phyloP scores from a whole-genome alignment of 2,113 vertebrate genomes.

The Xenotilapia longispinis region DNA sequence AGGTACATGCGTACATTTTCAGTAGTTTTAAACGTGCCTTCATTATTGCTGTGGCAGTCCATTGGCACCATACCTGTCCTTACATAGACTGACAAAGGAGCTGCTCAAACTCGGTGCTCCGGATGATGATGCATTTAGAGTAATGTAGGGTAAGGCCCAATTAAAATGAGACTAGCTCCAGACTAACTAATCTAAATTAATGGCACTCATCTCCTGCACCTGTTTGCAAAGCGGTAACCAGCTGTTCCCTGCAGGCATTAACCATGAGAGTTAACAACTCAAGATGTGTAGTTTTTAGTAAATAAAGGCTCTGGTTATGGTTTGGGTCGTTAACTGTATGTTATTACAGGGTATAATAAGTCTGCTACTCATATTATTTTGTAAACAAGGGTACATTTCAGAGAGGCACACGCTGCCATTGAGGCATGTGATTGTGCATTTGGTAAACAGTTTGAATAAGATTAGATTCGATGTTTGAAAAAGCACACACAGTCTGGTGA shows the following conservation, averaged over 20 bases:
- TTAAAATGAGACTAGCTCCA: constrained; percentile 51
- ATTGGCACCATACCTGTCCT: neutral
- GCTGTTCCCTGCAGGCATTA: constrained; percentile 12
- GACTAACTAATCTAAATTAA: constrained; percentile 51
- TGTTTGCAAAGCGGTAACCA: constrained; percentile 46
- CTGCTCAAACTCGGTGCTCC: neutral
- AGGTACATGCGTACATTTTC: neutral
- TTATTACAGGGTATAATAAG: neutral
- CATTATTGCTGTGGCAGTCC: neutral
- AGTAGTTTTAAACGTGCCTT: neutral
- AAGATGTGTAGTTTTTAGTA: neutral
- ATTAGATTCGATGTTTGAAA: neutral
- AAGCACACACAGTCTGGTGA: neutral
- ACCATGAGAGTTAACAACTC: neutral
- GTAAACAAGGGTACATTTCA: neutral
- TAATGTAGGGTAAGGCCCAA: constrained; percentile 58
- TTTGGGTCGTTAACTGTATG: neutral
- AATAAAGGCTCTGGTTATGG: neutral
- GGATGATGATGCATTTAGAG: constrained; percentile 24
- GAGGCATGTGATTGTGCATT: neutral
- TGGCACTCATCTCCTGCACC: constrained; percentile 44
- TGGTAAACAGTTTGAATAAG: neutral
- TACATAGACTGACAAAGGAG: neutral
- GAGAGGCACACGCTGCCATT: neutral
- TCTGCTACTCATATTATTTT: neutral